Base-by-base conservation (phyloP, 2,888 invertebrate species). In the Mystacides longicornis region DNA sequence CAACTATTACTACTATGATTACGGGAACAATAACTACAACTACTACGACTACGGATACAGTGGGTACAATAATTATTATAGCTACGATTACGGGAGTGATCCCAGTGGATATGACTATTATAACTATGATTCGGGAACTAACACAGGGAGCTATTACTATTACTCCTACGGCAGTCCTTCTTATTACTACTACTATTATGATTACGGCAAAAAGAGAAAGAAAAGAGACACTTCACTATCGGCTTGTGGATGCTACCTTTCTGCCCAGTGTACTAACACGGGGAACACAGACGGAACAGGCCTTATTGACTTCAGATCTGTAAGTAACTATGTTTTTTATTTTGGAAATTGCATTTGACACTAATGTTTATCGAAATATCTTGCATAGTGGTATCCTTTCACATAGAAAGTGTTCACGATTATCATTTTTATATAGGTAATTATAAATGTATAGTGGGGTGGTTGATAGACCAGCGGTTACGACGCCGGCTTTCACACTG, bases 251-350 rank as follows among this genome's bases (percentile, higher is more conserved):
- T 78, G 77, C 64, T 74, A 75, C 1, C 59, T 71, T 1, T 59
- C 69, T 23, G 72, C 76, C 18, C 71, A 71, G 5, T 78, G 78
- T 63, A 64, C 66, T 31, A 64, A 60, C 31, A 58, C 60, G 16
- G 64, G 64, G n/a, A 63, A 66, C 4, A 71, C 70, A 18, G 72
- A 73, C 62, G 82, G 81, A 21, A 76, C 75, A 56, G 82, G 82
- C 18, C 68, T 79, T 67, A 77, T 83, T 49, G 83, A 83, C 63
- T 71, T 82, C 61, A 75, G 83, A 59, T 82, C 83, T 49, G 82
- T 82, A 71, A 75, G 75, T 68, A 31, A 11, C 16, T 3, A 31
- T 9, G 14, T 31, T 9, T 31, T 31, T 31, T 11, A 11, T 31
- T 7, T 31, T 31, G 14, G 14, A 7, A n/a, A n/a, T n/a, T n/a